These are phyloP conservation scores for Eupithecia inturbata DNA, from an alignment of 2,888 invertebrate genomes.

Conservation along the genomic window DNA sequence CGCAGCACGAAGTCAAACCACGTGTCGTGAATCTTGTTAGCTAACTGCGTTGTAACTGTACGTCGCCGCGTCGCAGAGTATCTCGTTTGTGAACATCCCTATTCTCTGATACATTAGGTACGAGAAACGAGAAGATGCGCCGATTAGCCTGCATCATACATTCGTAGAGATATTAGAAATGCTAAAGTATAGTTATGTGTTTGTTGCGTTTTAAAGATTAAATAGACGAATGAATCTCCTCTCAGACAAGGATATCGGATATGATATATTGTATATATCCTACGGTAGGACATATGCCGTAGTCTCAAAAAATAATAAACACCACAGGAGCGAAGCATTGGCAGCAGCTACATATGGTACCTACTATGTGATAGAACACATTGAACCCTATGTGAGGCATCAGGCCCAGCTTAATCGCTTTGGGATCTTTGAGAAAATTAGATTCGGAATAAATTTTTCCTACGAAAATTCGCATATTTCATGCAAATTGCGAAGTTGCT, in stretches of 20 bases:
- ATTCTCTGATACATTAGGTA: not conserved
- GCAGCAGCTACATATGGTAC: not conserved
- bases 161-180: not conserved
- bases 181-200: not conserved
- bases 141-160: not conserved
- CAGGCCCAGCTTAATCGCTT: not conserved
- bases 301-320: not conserved
- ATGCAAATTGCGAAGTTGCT: conserved; percentile 9
- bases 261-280: not conserved
- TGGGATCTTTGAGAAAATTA: conserved; percentile 1
- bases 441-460: not conserved
- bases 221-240: not conserved
- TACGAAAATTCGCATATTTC: conserved; percentile 1
- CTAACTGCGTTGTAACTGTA: conserved; percentile 27
- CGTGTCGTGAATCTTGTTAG: conserved; percentile 32
- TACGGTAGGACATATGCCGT: not conserved
- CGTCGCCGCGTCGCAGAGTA: not conserved
- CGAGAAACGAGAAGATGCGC: not conserved
- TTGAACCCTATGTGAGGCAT: not conserved
- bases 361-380: not conserved
- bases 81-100: not conserved
- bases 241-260: not conserved
- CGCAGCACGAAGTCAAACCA: conserved; percentile 12
- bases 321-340: not conserved
- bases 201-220: not conserved